Conservation (phyloP, 2,113 vertebrate genomes). For the Pardalotus punctatus region DNA sequence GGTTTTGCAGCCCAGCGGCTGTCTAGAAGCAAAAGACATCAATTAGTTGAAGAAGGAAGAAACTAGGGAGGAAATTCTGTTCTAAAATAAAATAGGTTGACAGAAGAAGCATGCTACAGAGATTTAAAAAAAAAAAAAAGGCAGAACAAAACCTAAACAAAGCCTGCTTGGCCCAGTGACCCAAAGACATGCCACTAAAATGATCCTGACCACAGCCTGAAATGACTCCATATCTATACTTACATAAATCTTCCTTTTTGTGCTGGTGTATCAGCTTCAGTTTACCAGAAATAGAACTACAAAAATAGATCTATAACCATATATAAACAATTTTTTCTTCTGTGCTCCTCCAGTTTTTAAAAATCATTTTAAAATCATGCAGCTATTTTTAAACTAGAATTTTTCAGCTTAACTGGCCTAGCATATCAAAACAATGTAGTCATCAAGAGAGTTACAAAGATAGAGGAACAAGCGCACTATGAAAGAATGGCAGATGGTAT, state of each 20-base stretch:
- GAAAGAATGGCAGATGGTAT: conserved; percentile 34
- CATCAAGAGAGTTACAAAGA: conserved; percentile 20
- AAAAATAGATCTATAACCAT: conserved; percentile 59
- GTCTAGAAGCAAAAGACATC: not conserved
- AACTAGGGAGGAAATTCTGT: not conserved
- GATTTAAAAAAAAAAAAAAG: not conserved
- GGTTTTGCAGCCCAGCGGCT: not conserved
- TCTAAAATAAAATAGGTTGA: not conserved
- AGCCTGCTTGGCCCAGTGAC: not conserved
- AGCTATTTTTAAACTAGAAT: conserved; percentile 53
- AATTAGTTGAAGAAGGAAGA: not conserved
- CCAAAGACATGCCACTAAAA: not conserved
- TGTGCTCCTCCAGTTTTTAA: conserved; percentile 28
- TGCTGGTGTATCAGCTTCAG: conserved; percentile 14
- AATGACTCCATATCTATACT: not conserved
- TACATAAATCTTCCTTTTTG: not conserved
- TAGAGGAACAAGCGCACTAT: not conserved
- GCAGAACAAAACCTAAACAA: not conserved
- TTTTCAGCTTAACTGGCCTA: conserved; percentile 40
- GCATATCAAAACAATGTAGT: conserved; percentile 59
- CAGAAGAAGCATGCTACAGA: not conserved
- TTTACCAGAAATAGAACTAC: conserved; percentile 44
- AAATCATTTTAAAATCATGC: conserved; percentile 44
- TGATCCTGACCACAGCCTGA: not conserved
- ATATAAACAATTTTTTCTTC: conserved; percentile 45